Percentiles rank a stretch among this genome's conserved stretches.
Evolutionary conservation across 2,888 invertebrate species (phyloP).

Genomic region (Ophion ellenae): DNA sequence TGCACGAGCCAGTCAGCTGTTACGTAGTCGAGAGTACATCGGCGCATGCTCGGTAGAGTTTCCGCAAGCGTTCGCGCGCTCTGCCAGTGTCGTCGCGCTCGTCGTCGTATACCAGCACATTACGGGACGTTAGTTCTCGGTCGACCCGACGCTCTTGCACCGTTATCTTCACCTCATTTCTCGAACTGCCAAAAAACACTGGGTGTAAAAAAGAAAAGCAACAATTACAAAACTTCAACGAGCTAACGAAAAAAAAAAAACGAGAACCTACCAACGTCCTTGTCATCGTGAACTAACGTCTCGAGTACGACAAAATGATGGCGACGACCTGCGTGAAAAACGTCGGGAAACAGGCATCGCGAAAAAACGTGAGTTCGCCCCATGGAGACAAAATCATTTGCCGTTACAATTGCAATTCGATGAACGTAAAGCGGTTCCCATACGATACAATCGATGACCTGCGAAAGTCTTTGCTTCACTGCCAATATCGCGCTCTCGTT

Average conservation of each 20-base stretch:
- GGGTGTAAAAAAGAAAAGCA: not conserved
- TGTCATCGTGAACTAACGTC: constrained; percentile 22
- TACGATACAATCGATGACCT: constrained; percentile 74
- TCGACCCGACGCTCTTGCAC: constrained; percentile 1
- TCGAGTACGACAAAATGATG: constrained; percentile 77
- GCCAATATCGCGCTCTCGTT: constrained; percentile 64
- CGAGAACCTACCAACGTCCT: constrained; percentile 15
- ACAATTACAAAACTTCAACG: not conserved
- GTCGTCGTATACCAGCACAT: constrained; percentile 32
- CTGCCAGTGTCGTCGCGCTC: constrained; percentile 13
- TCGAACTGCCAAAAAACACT: not conserved
- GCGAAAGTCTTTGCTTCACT: constrained; percentile 65
- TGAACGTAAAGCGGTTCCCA: constrained; percentile 6
- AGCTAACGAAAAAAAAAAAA: not conserved
- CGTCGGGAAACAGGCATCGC: constrained; percentile 81
- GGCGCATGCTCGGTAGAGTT: constrained; percentile 4
- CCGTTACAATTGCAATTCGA: constrained; percentile 50
- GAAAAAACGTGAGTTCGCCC: constrained; percentile 84
- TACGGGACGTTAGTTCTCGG: constrained; percentile 37
- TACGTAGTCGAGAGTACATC: constrained; percentile 22
- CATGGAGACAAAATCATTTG: not conserved
- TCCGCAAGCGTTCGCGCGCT: not conserved
- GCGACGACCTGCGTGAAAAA: constrained; percentile 83
- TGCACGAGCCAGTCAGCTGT: constrained; percentile 31
- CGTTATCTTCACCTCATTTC: not conserved